Percentiles rank a stretch among this genome's conserved stretches.
These are phyloP conservation scores for Ranitomeya imitator DNA, from an alignment of 2,113 vertebrate genomes.

Conservation along the genomic window DNA sequence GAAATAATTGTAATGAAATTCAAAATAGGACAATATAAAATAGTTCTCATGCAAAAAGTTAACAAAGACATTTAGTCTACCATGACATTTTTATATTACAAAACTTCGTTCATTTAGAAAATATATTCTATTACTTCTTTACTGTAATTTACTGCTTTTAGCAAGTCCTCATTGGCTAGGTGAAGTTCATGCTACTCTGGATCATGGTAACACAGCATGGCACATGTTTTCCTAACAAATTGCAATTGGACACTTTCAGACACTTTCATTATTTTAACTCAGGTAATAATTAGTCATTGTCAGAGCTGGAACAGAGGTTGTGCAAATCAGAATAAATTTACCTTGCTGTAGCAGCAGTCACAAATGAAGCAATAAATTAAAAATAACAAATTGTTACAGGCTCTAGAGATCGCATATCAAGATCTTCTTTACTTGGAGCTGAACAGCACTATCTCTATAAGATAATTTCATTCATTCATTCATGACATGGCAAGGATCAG, in stretches of 20 bases:
- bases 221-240: constrained; percentile 88
- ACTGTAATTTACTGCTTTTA: background rate
- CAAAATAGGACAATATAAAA: background rate
- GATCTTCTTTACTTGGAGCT: constrained; percentile 71
- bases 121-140: background rate
- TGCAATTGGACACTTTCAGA: constrained; percentile 87
- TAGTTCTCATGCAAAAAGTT: background rate
- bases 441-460: constrained; percentile 68
- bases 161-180: constrained; percentile 48
- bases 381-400: constrained; percentile 82
- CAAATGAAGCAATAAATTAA: constrained; percentile 90
- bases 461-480: constrained; percentile 74
- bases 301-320: constrained; percentile 82
- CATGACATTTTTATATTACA: background rate
- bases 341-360: constrained; percentile 80
- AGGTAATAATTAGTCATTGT: constrained; percentile 89
- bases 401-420: constrained; percentile 80
- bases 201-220: constrained; percentile 78
- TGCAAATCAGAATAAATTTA: constrained; percentile 90
- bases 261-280: constrained; percentile 90
- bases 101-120: background rate
- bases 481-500: constrained; percentile 7
- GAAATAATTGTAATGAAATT: background rate
- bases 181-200: constrained; percentile 77
- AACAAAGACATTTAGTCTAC: background rate